Evolutionary conservation across 1,140 invertebrate genomes (phyloP), one percentile per base, ranked within the genome.

Genomic region (Sipha flava): DNA sequence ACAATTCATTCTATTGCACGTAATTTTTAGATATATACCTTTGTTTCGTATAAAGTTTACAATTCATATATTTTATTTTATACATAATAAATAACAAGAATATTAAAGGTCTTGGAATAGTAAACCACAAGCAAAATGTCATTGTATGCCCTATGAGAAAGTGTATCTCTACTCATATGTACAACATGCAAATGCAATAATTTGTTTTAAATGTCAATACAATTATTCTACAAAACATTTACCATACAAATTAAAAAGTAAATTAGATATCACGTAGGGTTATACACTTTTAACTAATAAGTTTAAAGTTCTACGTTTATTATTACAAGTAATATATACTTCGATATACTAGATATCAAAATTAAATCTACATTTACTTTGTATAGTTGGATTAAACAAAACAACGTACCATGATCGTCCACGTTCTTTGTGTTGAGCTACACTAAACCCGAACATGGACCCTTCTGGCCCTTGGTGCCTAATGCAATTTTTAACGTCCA

Each of bases 371-470:
- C n/a, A n/a, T n/a, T n/a, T n/a, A n/a, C n/a, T n/a, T n/a, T n/a
- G n/a, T n/a, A n/a, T n/a, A n/a, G n/a, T n/a, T n/a, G n/a, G n/a
- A n/a, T n/a, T n/a, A n/a, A n/a, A n/a, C n/a, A n/a, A 54, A 54
- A 26, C 23, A 66, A 83, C 87, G 87, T 84, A 88, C 87, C 87
- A 87, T 81, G 85, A 87, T 18, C 84, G 82, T 14, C 85, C 85
- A 54, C 85, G 84, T 77, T 87, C 86, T 75, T 85, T 83, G 83
- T 89, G 87, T 81, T 87, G 84, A 21, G 87, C 88, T 26, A 89
- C 87, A 23, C 87, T 86, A 82, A 86, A 89, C 52, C 88, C 88
- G 82, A 89, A 89, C 84, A 87, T 87, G 66, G 87, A 87, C 12
- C 84, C 85, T 6, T 81, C 80, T 0, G 84, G 82, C 2, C 87